phyloP scores from a whole-genome alignment of 92 coral and sea anemone genomes.

The Porites evermanni region DNA sequence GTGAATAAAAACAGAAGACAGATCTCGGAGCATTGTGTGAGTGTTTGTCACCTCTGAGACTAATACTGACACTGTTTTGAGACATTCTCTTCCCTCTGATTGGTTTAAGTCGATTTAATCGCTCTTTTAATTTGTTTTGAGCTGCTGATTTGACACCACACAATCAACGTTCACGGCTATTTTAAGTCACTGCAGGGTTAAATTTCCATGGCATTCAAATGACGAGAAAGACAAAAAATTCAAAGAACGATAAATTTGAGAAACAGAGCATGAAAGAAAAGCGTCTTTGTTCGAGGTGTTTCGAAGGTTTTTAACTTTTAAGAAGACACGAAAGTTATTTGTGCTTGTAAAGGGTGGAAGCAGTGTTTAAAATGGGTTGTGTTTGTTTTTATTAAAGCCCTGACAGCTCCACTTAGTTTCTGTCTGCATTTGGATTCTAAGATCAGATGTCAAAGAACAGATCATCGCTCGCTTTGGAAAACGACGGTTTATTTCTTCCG shows the following conservation, averaged over 20 bases:
- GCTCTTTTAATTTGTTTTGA: slow-evolving; percentile 58
- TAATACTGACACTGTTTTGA: slow-evolving; percentile 47
- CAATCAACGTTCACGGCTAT: slow-evolving; percentile 55
- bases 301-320: not conserved
- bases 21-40: not conserved
- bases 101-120: slow-evolving; percentile 61
- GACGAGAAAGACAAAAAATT: slow-evolving; percentile 11
- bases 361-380: not conserved
- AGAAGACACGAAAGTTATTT: slow-evolving; percentile 3
- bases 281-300: slow-evolving; percentile 19
- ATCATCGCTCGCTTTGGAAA: slow-evolving; percentile 43
- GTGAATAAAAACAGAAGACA: slow-evolving; percentile 32
- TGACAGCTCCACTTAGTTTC: slow-evolving; percentile 22
- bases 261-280: slow-evolving; percentile 20
- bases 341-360: not conserved
- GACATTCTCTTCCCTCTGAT: slow-evolving; percentile 48
- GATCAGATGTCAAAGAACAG: slow-evolving; percentile 46
- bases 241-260: slow-evolving; percentile 17
- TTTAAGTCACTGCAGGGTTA: slow-evolving; percentile 60
- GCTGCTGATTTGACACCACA: slow-evolving; percentile 59
- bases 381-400: slow-evolving; percentile 35
- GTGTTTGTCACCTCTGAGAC: slow-evolving; percentile 39
- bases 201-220: slow-evolving; percentile 62
- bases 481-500: slow-evolving; percentile 6
- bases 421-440: slow-evolving; percentile 26